Conservation (phyloP, 2,888 invertebrate species). For the Leistus spinibarbis region DNA sequence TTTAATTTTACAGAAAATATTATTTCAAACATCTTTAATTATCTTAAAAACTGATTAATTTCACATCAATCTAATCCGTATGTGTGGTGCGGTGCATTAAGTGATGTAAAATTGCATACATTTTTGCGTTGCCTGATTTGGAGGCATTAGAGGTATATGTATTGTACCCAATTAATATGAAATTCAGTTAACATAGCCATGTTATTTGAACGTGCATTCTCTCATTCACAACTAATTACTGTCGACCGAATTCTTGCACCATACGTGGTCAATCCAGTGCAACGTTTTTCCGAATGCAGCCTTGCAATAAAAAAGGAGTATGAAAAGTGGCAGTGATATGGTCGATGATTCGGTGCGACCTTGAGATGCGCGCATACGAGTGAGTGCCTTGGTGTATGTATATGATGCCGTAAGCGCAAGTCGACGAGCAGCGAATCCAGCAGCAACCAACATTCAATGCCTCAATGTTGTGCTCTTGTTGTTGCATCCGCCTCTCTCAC, state of each 20-base stretch:
- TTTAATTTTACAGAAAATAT: no score
- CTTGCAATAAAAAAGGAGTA: background rate
- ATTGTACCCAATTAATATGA: no score
- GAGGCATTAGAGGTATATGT: no score
- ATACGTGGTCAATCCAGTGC: background rate
- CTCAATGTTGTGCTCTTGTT: no score
- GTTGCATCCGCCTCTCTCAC: background rate
- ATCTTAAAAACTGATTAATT: no score
- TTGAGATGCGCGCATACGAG: background rate
- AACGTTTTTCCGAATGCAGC: background rate
- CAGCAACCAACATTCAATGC: no score
- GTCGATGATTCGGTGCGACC: constrained; percentile 1
- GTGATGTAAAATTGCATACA: no score
- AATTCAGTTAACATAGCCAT: no score
- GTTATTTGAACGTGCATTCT: background rate
- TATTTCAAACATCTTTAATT: no score
- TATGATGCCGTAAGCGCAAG: background rate
- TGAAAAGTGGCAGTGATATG: background rate
- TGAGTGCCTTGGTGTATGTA: background rate
- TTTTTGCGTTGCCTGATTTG: no score
- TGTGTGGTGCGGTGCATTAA: no score
- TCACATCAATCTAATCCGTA: no score
- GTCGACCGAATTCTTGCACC: background rate
- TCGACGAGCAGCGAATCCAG: background rate
- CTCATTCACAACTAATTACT: background rate